phyloP scores from a whole-genome alignment of 2,888 invertebrate species.

The Digitonthophagus gazella region DNA sequence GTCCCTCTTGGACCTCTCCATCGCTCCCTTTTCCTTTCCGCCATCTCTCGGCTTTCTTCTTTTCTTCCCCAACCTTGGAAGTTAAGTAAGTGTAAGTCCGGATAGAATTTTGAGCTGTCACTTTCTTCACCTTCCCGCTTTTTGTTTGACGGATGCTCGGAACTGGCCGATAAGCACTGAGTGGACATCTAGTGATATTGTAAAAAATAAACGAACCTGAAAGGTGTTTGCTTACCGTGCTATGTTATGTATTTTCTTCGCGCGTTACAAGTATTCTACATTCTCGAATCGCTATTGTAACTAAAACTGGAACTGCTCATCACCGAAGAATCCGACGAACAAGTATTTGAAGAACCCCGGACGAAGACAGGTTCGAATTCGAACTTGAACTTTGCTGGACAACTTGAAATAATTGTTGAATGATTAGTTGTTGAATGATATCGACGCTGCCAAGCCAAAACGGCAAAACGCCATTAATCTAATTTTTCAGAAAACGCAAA shows the following conservation, averaged over 20 bases:
- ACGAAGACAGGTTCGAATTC: slow-evolving; percentile 32
- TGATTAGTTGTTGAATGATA: slow-evolving; percentile 33
- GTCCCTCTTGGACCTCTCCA: too few relatives aligned
- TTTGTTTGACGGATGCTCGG: too few relatives aligned
- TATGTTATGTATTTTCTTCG: slow-evolving; percentile 23
- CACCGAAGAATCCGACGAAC: slow-evolving; percentile 31
- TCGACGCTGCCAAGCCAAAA: not conserved
- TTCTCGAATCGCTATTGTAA: slow-evolving; percentile 35
- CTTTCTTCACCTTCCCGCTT: too few relatives aligned
- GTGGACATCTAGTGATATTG: too few relatives aligned
- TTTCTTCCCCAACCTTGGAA: too few relatives aligned
- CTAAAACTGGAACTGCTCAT: slow-evolving; percentile 35
- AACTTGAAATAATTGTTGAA: slow-evolving; percentile 38
- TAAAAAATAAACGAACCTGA: too few relatives aligned
- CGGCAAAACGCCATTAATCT: too few relatives aligned
- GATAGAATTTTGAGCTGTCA: too few relatives aligned
- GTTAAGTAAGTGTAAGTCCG: too few relatives aligned
- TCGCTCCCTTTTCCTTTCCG: too few relatives aligned
- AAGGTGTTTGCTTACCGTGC: slow-evolving; percentile 10
- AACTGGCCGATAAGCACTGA: too few relatives aligned
- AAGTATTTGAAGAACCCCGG: slow-evolving; percentile 34
- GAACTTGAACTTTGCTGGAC: slow-evolving; percentile 28
- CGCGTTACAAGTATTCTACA: slow-evolving; percentile 31
- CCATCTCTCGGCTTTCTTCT: too few relatives aligned
- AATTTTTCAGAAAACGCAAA: not conserved